phyloP scores from a whole-genome alignment of 2,888 invertebrate genomes.

The Tridacna gigas region DNA sequence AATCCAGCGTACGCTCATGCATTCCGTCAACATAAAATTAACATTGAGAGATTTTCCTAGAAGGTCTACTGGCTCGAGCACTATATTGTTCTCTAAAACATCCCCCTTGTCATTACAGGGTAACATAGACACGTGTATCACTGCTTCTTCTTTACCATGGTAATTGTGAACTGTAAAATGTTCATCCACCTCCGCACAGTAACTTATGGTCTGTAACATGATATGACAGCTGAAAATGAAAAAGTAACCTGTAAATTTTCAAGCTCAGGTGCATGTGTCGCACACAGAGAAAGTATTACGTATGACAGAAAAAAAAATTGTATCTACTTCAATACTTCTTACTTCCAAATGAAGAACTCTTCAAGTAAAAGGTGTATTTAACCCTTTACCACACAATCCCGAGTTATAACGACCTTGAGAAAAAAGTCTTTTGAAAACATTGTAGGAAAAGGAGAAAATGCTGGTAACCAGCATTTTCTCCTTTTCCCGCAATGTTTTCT shows the following conservation, averaged over 20 bases:
- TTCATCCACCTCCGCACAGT: slow-evolving; percentile 75
- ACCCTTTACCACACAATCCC: too few relatives aligned
- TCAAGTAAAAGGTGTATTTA: too few relatives aligned
- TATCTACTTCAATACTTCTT: too few relatives aligned
- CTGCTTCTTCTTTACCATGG: slow-evolving; percentile 75
- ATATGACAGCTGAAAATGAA: slow-evolving; percentile 54
- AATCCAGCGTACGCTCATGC: slow-evolving; percentile 73
- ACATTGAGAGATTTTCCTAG: slow-evolving; percentile 69
- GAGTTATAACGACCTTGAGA: too few relatives aligned
- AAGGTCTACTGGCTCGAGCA: slow-evolving; percentile 74
- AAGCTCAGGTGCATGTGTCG: background rate
- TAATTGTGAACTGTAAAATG: slow-evolving; percentile 77
- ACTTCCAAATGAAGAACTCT: too few relatives aligned
- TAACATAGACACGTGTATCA: slow-evolving; percentile 70
- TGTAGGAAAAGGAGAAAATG: too few relatives aligned
- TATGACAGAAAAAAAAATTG: too few relatives aligned
- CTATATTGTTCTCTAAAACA: slow-evolving; percentile 63
- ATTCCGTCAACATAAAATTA: slow-evolving; percentile 64
- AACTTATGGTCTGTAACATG: slow-evolving; percentile 73
- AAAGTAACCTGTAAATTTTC: background rate
- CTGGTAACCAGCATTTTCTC: too few relatives aligned
- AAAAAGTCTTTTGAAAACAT: too few relatives aligned
- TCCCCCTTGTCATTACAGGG: slow-evolving; percentile 72
- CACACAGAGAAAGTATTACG: too few relatives aligned
- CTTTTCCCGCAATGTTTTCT: too few relatives aligned